Evolutionary conservation across 2,888 invertebrate genomes (phyloP), one percentile per base, ranked within the genome.

Genomic region (Thera obeliscata): DNA sequence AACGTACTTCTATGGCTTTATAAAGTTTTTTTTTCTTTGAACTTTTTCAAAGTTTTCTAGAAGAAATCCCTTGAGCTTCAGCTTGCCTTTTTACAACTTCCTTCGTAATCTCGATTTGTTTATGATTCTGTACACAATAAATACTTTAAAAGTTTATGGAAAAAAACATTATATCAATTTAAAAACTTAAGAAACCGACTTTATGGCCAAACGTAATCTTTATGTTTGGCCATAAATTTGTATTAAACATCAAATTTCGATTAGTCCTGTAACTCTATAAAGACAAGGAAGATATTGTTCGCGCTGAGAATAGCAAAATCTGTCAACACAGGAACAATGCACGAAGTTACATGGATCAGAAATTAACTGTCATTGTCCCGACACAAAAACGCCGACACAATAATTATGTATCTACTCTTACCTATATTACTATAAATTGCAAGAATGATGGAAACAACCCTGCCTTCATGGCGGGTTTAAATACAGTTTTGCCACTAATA

Each of bases 321-420:
- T 91, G 92, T 91, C 92, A 92, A 90, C 90, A 91, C 81, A 78
- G 83, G 87, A 87, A 93, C 92, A 92, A 92, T 90, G 87, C 84
- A 84, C 86, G 86, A 90, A 89, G 91, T 89, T 88, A 91, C 89
- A 90, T 86, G 88, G 91, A 92, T 91, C 91, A 90, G 90, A 88
- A 91, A 91, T 93, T 92, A 91, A 88, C 85, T 86, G 88, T 86
- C 90, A 92, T 92, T 92, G 92, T 92, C 83, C 84, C 74, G 78
- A 77, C 74, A 91, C 91, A 93, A 93, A 88, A 74, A 78, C 70
- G 74, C 71, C 74, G 68, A 63, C 71, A 70, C 57, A 67, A 52
- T 72, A 69, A 72, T 72, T 72, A 71, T 8, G 43, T 46, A 46
- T 9, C 43, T 46, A 46, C 43, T 41, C 41, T 2, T 46, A 46